Base-by-base conservation (phyloP, 2,797 vertebrate species). In the Valencia hispanica region DNA sequence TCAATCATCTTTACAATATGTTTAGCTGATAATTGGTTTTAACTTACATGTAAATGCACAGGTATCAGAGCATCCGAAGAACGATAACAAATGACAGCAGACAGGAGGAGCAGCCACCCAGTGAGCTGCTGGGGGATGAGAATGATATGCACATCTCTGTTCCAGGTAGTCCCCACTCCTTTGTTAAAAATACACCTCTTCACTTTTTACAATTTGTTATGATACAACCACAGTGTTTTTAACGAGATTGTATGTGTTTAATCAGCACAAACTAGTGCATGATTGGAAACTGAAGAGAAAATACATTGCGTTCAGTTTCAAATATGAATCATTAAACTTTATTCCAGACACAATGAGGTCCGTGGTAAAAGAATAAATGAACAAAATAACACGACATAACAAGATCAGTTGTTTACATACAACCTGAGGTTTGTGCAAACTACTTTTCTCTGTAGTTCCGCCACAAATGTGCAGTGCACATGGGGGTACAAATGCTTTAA, bases 31-130 rank as follows among this genome's bases (percentile, higher is more conserved):
- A 22, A 5, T 32, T 70, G 4, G 47, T 30, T 3, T 11, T 39
- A 39, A 27, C 17, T 20, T 4, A 10, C 25, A 53, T 34, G 11
- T 45, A 45, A 48, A 25, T 68, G 27, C 70, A 25, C 87, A 99
- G 98, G 93, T 99, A 99, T 86, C 98, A 99, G 95, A 99, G 98
- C 91, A 99, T 99, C 90, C 97, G 96, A 73, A 96, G 98, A 84
- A 99, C 98, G 25, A 99, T 99, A 93, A 99, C 97, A 68, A 98
- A 93, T 75, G 98, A 90, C 0, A 97, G 98, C 63, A 95, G 97
- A 72, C 79, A 97, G 0, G 98, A 99, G 80, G 98, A 99, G 81
- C 83, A 92, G 66, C 88, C 93, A 74, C 80, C 87, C 77, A 87
- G 63, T 55, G 96, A 95, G 90, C 94, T 90, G 92, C 92, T 90